Evolutionary conservation across 2,797 vertebrate species (phyloP).

Genomic region (Anolis apletophallus): DNA sequence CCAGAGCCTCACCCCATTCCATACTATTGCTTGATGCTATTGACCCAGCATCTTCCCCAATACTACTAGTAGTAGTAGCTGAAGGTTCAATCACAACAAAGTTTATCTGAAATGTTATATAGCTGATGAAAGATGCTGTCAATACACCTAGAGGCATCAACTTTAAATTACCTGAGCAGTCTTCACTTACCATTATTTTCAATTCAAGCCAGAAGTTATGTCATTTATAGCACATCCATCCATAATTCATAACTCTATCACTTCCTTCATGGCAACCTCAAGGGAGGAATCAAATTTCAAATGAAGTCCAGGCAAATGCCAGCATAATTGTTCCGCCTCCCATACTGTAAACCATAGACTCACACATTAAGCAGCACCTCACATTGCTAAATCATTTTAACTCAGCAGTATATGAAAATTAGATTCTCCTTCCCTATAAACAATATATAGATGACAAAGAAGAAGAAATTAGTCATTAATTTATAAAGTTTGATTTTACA

Average conservation of each 20-base stretch:
- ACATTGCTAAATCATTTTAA: neutral
- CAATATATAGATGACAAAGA: neutral
- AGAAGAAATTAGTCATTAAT: too few species aligned
- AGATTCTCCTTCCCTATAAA: neutral
- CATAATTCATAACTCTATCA: constrained; percentile 43
- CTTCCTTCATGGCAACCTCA: constrained; percentile 54
- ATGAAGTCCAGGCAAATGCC: constrained; percentile 45
- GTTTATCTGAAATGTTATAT: constrained; percentile 52
- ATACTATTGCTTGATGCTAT: too few species aligned
- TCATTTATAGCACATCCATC: constrained; percentile 44
- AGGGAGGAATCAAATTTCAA: constrained; percentile 56
- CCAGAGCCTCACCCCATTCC: too few species aligned
- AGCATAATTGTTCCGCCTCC: constrained; percentile 39
- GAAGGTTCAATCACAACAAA: too few species aligned
- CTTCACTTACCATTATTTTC: constrained; percentile 62
- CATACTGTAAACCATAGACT: constrained; percentile 38
- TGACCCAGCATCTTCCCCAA: too few species aligned
- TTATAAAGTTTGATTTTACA: too few species aligned
- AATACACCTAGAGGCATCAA: constrained; percentile 58
- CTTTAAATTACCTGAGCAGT: constrained; percentile 59
- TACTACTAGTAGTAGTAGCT: too few species aligned
- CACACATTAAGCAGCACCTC: constrained; percentile 25
- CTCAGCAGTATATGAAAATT: too few species aligned
- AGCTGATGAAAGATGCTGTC: constrained; percentile 55
- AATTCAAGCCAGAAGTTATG: constrained; percentile 49